These are phyloP conservation scores for Geotrypetes seraphini DNA, from an alignment of 2,797 vertebrate genomes.

Conservation along the genomic window DNA sequence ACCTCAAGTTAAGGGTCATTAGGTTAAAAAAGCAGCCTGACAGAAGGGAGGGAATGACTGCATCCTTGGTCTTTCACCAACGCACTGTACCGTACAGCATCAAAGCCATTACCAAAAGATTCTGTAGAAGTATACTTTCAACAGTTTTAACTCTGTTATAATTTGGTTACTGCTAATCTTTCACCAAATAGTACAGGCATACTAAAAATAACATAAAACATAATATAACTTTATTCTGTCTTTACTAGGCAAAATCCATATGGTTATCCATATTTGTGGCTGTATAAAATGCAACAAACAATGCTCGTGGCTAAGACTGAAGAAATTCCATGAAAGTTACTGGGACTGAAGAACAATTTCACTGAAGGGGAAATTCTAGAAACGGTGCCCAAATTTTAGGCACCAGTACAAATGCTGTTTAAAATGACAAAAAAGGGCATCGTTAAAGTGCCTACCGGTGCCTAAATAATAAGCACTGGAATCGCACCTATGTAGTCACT, in stretches of 20 bases:
- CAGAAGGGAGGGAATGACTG: not conserved
- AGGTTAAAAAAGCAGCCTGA: not conserved
- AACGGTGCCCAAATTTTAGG: no score
- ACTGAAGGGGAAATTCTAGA: no score
- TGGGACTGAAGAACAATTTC: no score
- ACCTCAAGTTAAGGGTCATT: not conserved
- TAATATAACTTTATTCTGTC: no score
- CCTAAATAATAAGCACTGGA: no score
- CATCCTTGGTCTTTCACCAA: not conserved
- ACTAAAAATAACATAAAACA: no score
- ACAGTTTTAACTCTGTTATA: not conserved
- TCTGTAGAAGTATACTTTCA: constrained; percentile 8
- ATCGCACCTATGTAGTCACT: no score
- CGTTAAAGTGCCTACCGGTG: no score
- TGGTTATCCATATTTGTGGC: not conserved
- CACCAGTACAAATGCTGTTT: no score
- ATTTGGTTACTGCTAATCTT: not conserved
- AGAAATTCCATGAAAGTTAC: not conserved
- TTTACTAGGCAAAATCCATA: no score
- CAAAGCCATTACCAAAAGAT: constrained; percentile 12
- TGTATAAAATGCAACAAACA: not conserved
- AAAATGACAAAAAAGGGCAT: no score
- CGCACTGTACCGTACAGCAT: constrained; percentile 1
- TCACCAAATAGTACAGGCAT: not conserved
- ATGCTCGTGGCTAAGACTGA: not conserved